Evolutionary conservation across 2,113 vertebrate species (phyloP).

Genomic region (Paralichthys olivaceus): DNA sequence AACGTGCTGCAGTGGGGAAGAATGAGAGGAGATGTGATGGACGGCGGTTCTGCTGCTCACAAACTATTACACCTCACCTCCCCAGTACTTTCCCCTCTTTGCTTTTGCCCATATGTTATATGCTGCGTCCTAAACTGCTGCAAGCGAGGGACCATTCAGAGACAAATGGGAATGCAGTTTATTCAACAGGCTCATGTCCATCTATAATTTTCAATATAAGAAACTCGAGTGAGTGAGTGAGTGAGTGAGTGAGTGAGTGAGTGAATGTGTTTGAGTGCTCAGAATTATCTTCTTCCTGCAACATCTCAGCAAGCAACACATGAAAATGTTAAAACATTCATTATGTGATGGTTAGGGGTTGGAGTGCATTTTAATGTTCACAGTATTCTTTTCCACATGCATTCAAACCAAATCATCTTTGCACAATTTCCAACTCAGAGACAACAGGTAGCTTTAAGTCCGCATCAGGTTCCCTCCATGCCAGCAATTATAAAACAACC

Average conservation of each 20-base stretch:
- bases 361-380: slow-evolving; percentile 28
- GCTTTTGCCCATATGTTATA: background rate
- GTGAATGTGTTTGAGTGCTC: too few relatives aligned
- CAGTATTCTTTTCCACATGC: slow-evolving; percentile 5
- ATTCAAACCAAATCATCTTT: slow-evolving; percentile 1
- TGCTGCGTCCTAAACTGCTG: background rate
- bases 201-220: slow-evolving; percentile 3
- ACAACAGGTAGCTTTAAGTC: slow-evolving; percentile 72
- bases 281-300: slow-evolving; percentile 2
- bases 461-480: slow-evolving; percentile 13
- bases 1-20: slow-evolving; percentile 52
- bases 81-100: too few relatives aligned
- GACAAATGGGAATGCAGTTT: background rate
- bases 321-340: slow-evolving; percentile 27
- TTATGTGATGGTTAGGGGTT: slow-evolving; percentile 47
- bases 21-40: slow-evolving; percentile 39
- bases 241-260: too few relatives aligned
- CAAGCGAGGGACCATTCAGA: background rate
- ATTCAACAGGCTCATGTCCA: slow-evolving; percentile 41
- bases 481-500: slow-evolving; percentile 14
- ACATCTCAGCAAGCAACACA: background rate
- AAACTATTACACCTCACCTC: slow-evolving; percentile 6
- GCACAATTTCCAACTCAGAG: slow-evolving; percentile 49
- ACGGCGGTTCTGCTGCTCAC: slow-evolving; percentile 20
- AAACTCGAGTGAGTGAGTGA: background rate